Evolutionary conservation across 2,888 invertebrate genomes (phyloP), one percentile per base, ranked within the genome.

Genomic region (Perithous albicinctus): DNA sequence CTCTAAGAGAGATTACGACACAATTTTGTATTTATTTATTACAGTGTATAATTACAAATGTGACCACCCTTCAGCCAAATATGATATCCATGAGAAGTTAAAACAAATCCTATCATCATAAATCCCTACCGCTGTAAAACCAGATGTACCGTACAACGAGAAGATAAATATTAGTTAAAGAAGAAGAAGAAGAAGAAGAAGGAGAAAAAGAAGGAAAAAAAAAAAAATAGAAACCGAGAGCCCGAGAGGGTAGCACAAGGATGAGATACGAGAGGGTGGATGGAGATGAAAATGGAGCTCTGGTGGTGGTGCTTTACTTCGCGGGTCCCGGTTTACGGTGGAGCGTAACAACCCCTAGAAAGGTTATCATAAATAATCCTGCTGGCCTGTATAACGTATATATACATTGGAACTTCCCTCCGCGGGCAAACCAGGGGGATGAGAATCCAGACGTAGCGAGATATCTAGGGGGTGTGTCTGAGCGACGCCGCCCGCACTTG

Each of bases 301-400:
- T 29, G 56, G 51, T 23, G 18, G 23, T 20, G 51, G n/a, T 51
- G 6, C 59, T 48, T 43, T 15, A 29, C 43, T 15, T 29, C 26
- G 41, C 18, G 18, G 43, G 15, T 23, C 63, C 23, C 10, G 29
- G 7, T 43, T 7, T 12, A 23, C 38, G n/a, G n/a, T n/a, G n/a
- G n/a, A n/a, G n/a, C n/a, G n/a, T n/a, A n/a, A n/a, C n/a, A n/a
- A n/a, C 64, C 43, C 64, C 29, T 15, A 64, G 43, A 26, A 64
- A 67, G 23, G 69, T 64, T 82, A 4, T 29, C 80, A 84, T 79
- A 80, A 84, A 82, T 84, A 84, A 84, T 82, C 77, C 74, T 18
- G 15, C 7, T 64, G 64, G 43, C 64, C 18, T 20, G 51, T 51
- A 51, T 51, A 51, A 46, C 64, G 41, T 64, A 64, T 64, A 64